These are phyloP conservation scores for Pristionchus fissidentatus DNA, from an alignment of 2,888 invertebrate genomes.

Conservation along the genomic window DNA sequence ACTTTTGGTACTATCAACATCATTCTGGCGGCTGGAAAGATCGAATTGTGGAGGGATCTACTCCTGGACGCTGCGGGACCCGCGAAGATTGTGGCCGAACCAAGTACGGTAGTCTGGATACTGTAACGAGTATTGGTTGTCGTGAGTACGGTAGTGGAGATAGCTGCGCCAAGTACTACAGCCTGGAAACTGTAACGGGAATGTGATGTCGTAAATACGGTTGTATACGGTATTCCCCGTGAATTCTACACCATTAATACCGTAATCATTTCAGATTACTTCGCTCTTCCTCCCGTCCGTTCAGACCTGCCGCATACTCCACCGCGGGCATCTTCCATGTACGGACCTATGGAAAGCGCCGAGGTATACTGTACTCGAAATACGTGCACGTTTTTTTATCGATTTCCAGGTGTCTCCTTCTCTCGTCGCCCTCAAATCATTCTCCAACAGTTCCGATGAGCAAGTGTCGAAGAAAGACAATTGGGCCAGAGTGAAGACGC, in stretches of 20 bases:
- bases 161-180: too few relatives aligned
- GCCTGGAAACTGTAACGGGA: not conserved
- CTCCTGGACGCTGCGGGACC: constrained; percentile 6
- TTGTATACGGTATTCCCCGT: too few relatives aligned
- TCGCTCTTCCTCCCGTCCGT: not conserved
- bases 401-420: not conserved
- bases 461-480: not conserved
- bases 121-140: too few relatives aligned
- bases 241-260: too few relatives aligned
- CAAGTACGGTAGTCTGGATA: not conserved
- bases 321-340: not conserved
- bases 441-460: not conserved
- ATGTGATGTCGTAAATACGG: too few relatives aligned
- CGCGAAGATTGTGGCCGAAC: not conserved
- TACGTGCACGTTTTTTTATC: not conserved
- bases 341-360: not conserved
- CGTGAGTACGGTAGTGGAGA: too few relatives aligned
- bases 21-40: constrained; percentile 31
- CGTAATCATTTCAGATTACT: not conserved
- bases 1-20: constrained; percentile 47
- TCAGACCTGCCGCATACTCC: not conserved
- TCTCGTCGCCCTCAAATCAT: not conserved
- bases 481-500: constrained; percentile 17
- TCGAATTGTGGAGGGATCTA: not conserved
- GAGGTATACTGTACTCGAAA: not conserved